These are phyloP conservation scores for Atrina japonica DNA, from an alignment of 2,888 invertebrate species.

Conservation along the genomic window DNA sequence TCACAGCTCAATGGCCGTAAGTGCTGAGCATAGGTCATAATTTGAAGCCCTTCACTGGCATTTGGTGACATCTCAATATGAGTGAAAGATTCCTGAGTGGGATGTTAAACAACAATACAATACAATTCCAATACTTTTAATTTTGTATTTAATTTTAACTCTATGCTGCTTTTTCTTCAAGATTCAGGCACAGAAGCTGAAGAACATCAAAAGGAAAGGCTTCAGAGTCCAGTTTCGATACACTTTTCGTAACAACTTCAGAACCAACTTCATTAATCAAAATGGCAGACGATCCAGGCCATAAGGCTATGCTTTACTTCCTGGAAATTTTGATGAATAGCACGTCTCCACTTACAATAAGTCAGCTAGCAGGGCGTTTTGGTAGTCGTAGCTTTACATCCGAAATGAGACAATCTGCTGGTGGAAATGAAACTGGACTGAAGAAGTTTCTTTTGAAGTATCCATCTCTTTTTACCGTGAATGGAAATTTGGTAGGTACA, in stretches of 20 bases:
- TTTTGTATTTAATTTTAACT: not conserved
- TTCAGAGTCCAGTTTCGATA: slow-evolving; percentile 49
- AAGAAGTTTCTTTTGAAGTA: slow-evolving; percentile 98
- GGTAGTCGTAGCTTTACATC: slow-evolving; percentile 99
- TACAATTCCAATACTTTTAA: too few species aligned
- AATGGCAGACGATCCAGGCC: slow-evolving; percentile 80
- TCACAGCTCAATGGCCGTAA: too few species aligned
- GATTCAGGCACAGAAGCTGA: slow-evolving; percentile 34
- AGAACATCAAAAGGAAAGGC: slow-evolving; percentile 25
- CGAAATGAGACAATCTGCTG: slow-evolving; percentile 89
- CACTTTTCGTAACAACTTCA: slow-evolving; percentile 33
- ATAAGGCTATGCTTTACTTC: slow-evolving; percentile 91
- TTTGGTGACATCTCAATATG: too few species aligned
- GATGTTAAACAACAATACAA: too few species aligned
- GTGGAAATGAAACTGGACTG: slow-evolving; percentile 96
- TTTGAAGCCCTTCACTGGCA: too few species aligned
- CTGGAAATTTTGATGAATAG: slow-evolving; percentile 98
- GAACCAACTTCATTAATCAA: slow-evolving; percentile 41
- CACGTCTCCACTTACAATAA: slow-evolving; percentile 93
- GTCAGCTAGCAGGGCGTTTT: slow-evolving; percentile 99
- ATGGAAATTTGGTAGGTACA: slow-evolving; percentile 82
- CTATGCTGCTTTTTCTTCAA: slow-evolving; percentile 22
- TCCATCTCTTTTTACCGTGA: slow-evolving; percentile 96
- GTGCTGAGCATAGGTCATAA: too few species aligned
- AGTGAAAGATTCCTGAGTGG: too few species aligned